Evolutionary conservation across 2,888 invertebrate genomes (phyloP).

Genomic region (Apamea anceps): DNA sequence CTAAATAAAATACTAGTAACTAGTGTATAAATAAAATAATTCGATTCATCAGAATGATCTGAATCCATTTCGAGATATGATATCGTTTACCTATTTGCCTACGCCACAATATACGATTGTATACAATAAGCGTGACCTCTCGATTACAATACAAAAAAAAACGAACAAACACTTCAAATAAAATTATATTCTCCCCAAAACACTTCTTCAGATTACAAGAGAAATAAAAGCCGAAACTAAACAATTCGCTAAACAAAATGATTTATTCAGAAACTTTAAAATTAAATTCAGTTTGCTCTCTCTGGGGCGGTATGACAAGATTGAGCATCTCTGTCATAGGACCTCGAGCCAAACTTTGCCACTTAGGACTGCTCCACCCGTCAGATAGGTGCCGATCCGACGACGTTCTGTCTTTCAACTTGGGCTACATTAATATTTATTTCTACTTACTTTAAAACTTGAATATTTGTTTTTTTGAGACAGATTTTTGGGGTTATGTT

Average conservation of each 20-base stretch:
- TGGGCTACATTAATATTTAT: conserved; percentile 72
- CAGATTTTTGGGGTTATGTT: conserved; percentile 2
- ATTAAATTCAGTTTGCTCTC: conserved; percentile 56
- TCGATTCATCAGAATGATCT: not conserved
- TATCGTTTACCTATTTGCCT: not conserved
- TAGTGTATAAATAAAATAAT: not conserved
- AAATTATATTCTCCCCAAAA: not conserved
- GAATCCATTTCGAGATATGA: not conserved
- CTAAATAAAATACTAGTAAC: no score
- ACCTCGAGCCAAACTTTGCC: conserved; percentile 44
- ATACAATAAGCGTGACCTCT: not conserved
- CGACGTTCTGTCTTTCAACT: conserved; percentile 54
- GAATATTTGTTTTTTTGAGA: conserved; percentile 27
- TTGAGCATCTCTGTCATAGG: conserved; percentile 53
- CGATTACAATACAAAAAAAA: not conserved
- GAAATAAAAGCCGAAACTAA: conserved; percentile 31
- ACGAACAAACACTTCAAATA: not conserved
- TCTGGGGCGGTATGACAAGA: conserved; percentile 30
- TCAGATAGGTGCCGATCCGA: conserved; percentile 65
- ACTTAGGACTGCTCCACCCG: conserved; percentile 62
- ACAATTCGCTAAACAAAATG: conserved; percentile 34
- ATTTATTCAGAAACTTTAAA: conserved; percentile 56
- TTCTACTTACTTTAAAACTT: conserved; percentile 58
- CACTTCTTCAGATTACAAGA: conserved; percentile 9
- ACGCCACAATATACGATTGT: not conserved